A percentile compares a stretch with the other conserved stretches of the same genome.
These are phyloP conservation scores for Scaptomyza flava DNA, from an alignment of 2,888 invertebrate genomes.

Conservation along the genomic window DNA sequence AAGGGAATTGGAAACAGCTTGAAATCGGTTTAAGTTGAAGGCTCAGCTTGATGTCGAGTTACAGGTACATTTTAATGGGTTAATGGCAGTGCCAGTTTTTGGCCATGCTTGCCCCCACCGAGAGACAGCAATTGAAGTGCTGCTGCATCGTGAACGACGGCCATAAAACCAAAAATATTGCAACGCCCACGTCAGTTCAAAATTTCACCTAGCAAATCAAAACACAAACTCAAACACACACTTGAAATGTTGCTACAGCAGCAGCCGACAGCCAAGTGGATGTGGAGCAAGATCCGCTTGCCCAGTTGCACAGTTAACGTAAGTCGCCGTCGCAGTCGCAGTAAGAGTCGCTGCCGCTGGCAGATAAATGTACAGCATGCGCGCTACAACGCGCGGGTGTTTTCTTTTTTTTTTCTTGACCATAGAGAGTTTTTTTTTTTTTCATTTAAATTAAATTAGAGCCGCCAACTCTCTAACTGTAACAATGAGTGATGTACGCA, in stretches of 20 bases:
- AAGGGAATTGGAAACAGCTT: slow-evolving; percentile 3
- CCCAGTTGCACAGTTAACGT: slow-evolving; percentile 26
- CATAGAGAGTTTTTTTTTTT: slow-evolving; percentile 37
- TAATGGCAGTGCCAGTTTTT: slow-evolving; percentile 49
- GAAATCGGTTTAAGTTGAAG: slow-evolving; percentile 10
- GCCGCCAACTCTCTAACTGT: slow-evolving; percentile 77
- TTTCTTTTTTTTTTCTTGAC: slow-evolving; percentile 18
- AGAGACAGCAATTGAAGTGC: slow-evolving; percentile 54
- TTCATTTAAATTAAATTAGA: slow-evolving; percentile 78
- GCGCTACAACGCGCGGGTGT: slow-evolving; percentile 64
- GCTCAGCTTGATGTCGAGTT: slow-evolving; percentile 41
- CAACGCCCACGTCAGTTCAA: slow-evolving; percentile 66
- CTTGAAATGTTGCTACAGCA: slow-evolving; percentile 52
- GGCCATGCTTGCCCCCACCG: slow-evolving; percentile 38
- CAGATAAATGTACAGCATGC: slow-evolving; percentile 63
- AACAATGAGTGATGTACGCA: slow-evolving; percentile 79
- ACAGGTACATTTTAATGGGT: slow-evolving; percentile 47
- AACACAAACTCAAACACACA: slow-evolving; percentile 49
- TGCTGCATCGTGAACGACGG: slow-evolving; percentile 42
- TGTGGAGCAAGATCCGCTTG: slow-evolving; percentile 69
- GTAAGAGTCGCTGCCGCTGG: slow-evolving; percentile 43
- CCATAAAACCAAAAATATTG: slow-evolving; percentile 69
- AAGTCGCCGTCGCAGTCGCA: slow-evolving; percentile 25
- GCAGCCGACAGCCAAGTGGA: slow-evolving; percentile 48
- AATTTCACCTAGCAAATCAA: slow-evolving; percentile 67